Conservation (phyloP, 1,140 invertebrate species). For the Papilio aristodemus region DNA sequence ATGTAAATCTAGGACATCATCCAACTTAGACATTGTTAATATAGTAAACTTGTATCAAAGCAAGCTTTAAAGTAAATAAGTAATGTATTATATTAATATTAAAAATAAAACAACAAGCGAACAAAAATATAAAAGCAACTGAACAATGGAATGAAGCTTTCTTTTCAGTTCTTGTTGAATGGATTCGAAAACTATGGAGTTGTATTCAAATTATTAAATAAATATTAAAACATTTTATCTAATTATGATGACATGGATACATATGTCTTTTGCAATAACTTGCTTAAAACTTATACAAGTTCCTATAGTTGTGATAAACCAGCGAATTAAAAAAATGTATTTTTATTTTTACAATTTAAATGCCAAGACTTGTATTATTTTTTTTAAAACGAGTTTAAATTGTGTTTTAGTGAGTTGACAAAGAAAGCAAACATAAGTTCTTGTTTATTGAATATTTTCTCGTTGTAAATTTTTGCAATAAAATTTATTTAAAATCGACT, state of each 20-base stretch:
- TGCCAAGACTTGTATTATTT: too few relatives aligned
- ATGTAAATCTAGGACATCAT: too few relatives aligned
- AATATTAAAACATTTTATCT: neutral
- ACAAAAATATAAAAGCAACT: neutral
- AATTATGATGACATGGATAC: neutral
- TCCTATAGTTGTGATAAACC: too few relatives aligned
- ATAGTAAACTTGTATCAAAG: neutral
- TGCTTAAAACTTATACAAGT: too few relatives aligned
- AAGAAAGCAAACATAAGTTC: too few relatives aligned
- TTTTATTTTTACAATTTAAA: too few relatives aligned
- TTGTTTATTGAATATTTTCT: too few relatives aligned
- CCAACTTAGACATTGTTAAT: too few relatives aligned
- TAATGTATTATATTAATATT: slow-evolving; percentile 5
- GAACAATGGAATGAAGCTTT: slow-evolving; percentile 10
- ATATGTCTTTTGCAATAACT: too few relatives aligned
- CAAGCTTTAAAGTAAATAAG: neutral
- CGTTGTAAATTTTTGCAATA: neutral
- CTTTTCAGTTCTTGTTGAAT: slow-evolving; percentile 7
- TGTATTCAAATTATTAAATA: neutral
- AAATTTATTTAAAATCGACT: neutral
- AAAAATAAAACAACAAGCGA: neutral
- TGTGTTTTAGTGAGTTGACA: too few relatives aligned
- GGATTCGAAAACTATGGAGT: neutral
- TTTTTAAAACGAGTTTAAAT: too few relatives aligned
- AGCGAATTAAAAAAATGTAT: too few relatives aligned